Evolutionary conservation across 2,113 vertebrate genomes (phyloP).

Genomic region (Chascanopsetta lugubris): DNA sequence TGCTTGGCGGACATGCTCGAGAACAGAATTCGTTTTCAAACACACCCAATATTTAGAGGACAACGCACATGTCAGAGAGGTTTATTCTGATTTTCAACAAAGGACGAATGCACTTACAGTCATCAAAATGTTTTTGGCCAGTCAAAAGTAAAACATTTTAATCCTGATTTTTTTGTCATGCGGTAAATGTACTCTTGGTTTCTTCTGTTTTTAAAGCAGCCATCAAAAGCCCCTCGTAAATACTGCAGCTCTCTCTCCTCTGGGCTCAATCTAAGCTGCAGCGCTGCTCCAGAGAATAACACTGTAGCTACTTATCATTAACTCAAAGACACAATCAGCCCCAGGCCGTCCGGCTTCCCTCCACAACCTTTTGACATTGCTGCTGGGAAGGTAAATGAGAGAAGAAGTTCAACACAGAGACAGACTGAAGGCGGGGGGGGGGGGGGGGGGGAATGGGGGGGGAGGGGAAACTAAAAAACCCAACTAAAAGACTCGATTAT

Average conservation of each 20-base stretch:
- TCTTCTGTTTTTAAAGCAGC: constrained; percentile 9
- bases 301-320: constrained; percentile 78
- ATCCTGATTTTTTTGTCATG: neutral
- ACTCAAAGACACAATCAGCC: constrained; percentile 77
- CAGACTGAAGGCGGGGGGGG: constrained; percentile 15
- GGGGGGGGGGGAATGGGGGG: constrained; percentile 17
- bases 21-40: too few species aligned
- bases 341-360: constrained; percentile 69
- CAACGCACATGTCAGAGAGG: too few species aligned
- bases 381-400: constrained; percentile 76
- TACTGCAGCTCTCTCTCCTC: constrained; percentile 25
- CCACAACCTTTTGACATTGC: constrained; percentile 76
- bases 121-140: too few species aligned
- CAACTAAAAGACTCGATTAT: constrained; percentile 57
- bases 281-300: constrained; percentile 60
- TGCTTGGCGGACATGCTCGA: too few species aligned
- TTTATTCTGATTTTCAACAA: too few species aligned
- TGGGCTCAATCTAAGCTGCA: constrained; percentile 41
- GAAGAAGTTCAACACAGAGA: constrained; percentile 48
- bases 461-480: constrained; percentile 31
- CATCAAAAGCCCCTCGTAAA: constrained; percentile 24
- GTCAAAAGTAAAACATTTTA: too few species aligned
- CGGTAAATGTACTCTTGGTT: neutral
- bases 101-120: too few species aligned
- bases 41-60: too few species aligned